These are phyloP conservation scores for Poecilia gillii DNA, from an alignment of 2,797 vertebrate genomes.

Conservation along the genomic window DNA sequence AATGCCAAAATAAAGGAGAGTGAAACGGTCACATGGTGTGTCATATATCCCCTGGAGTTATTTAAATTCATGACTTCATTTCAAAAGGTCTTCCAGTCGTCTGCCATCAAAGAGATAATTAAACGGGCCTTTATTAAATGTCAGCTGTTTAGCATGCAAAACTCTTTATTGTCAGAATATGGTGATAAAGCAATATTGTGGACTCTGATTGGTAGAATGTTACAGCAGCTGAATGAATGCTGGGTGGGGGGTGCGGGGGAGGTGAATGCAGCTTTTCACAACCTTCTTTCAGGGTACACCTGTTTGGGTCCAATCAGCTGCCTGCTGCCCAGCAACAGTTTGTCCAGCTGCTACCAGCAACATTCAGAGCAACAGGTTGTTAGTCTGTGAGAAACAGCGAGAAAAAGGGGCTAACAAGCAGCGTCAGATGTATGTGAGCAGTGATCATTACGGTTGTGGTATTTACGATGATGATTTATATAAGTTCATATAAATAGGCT, in stretches of 20 bases:
- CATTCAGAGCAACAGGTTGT: neutral
- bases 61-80: conserved; percentile 34
- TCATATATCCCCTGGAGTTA: conserved; percentile 21
- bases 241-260: neutral
- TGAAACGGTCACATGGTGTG: conserved; percentile 2
- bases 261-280: neutral
- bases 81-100: conserved; percentile 27
- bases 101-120: conserved; percentile 32
- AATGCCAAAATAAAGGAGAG: conserved; percentile 11
- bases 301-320: conserved; percentile 22
- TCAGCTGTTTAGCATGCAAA: conserved; percentile 27
- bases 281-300: conserved; percentile 16
- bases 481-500: neutral
- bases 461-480: neutral
- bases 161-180: conserved; percentile 13
- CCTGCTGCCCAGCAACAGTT: neutral
- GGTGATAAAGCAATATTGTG: conserved; percentile 8
- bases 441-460: neutral
- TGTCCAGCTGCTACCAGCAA: neutral
- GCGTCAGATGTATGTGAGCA: neutral
- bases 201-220: neutral
- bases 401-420: neutral
- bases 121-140: conserved; percentile 23
- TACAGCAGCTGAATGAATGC: conserved; percentile 12
- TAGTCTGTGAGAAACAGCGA: neutral